Evolutionary conservation across 2,797 vertebrate genomes (phyloP), one percentile per base, ranked within the genome.

Genomic region (Phataginus tetradactyla): DNA sequence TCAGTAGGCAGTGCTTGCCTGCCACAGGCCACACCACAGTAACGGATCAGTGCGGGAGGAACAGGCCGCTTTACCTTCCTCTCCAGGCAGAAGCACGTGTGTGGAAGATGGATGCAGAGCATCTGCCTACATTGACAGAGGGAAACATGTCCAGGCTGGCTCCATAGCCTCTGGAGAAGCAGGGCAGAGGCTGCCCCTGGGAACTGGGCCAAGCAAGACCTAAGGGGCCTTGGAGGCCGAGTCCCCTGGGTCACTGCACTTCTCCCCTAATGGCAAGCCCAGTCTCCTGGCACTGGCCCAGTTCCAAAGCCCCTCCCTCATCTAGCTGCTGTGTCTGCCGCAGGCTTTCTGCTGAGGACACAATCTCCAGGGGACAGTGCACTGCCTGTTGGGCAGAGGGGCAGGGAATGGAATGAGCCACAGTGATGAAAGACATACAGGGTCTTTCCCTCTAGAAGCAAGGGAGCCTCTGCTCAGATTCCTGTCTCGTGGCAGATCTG

Each of bases 1-100:
- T 89, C 93, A 57, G 10, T 91, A 86, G 90, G 75, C 94, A 68
- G 90, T 86, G 45, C 96, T 77, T 32, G 81, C 81, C 91, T 96
- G 95, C 95, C 95, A 83, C 51, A 88, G 97, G 97, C 91, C 96
- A 95, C 86, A 87, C 78, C 42, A 11, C 23, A 0, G 93, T 91
- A 94, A 97, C 80, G 64, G 92, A 95, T 95, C 79, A 84, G 69
- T 80, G 61, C 51, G 18, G 75, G 79, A 94, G 79, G 77, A 94
- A 78, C 78, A 90, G 92, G 91, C 93, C 3, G 14, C 95, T 96
- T 97, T 93, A 94, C 90, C 96, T 97, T 96, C 93, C 86, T 96
- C 86, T 97, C 75, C 96, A 95, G 96, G 95, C 97, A 93, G 80
- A 91, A 91, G 59, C 89, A 68, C 14, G 5, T 66, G 89, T 90